Percentiles rank a stretch among this genome's conserved stretches.
Conservation (phyloP, 2,113 vertebrate genomes). For the Oryzias celebensis region DNA sequence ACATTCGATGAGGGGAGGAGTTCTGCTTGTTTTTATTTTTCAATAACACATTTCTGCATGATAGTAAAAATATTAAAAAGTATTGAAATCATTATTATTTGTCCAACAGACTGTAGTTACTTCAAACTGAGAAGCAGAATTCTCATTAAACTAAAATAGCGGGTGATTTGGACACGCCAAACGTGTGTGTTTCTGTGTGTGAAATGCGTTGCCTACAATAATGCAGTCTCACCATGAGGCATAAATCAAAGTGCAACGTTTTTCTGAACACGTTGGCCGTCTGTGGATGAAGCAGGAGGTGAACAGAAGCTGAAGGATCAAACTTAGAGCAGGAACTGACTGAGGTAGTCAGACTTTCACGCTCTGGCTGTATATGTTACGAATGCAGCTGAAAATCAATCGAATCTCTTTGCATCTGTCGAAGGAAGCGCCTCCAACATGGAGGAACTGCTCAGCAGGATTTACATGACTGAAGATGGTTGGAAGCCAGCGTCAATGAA, state of each 20-base stretch:
- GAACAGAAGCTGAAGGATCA: not conserved
- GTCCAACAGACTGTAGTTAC: too few relatives aligned
- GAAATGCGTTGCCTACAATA: not conserved
- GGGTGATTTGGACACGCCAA: too few relatives aligned
- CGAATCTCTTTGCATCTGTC: not conserved
- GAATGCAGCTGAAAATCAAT: conserved; percentile 15
- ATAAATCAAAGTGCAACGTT: conserved; percentile 53
- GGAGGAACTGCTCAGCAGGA: conserved; percentile 5
- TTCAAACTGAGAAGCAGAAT: too few relatives aligned
- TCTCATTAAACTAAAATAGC: too few relatives aligned
- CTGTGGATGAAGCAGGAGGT: not conserved
- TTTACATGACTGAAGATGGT: not conserved
- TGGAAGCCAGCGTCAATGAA: not conserved
- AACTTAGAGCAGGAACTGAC: conserved; percentile 20
- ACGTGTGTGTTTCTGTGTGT: not conserved
- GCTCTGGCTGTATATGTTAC: conserved; percentile 3
- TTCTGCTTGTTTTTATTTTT: too few relatives aligned
- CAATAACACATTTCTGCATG: too few relatives aligned
- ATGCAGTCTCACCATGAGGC: conserved; percentile 42
- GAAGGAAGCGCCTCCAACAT: not conserved
- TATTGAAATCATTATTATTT: too few relatives aligned
- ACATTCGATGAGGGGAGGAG: too few relatives aligned
- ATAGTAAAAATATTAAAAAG: too few relatives aligned
- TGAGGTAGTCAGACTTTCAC: conserved; percentile 54
- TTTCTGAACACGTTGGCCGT: not conserved